Evolutionary conservation across 2,797 vertebrate genomes (phyloP), one percentile per base, ranked within the genome.

Genomic region (Bufotes viridis): DNA sequence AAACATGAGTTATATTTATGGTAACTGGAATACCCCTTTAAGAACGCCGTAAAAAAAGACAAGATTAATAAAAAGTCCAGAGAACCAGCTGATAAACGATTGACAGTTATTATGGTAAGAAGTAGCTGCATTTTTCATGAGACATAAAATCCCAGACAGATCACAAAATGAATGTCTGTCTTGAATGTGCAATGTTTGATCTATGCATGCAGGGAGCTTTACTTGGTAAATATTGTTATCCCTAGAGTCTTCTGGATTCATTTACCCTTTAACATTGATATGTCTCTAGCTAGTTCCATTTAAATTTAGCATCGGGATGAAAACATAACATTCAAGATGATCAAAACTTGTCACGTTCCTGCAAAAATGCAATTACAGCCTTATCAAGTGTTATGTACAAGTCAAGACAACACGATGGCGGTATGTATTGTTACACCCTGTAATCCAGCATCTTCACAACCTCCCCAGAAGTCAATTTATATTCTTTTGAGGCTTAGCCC

Each of bases 51-150:
- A 53, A 53, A 74, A 74, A 74, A 22, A 49, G n/a, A 69, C 20
- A 72, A 58, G 7, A 74, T 51, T 69, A 72, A 87, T 87, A 29
- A 20, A 85, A 87, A 65, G 75, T 58, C 86, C 88, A 83, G 15
- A 88, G 67, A 15, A 74, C 78, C 14, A 53, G 0, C 0, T 87
- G 78, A 69, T 86, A 89, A 89, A 86, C 29, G 42, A 89, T 67
- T 58, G 90, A 90, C 75, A 81, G 26, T 85, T 85, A 70, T 57
- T 84, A 61, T 85, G 78, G 87, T 83, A 78, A 90, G 87, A 83
- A 84, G 78, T 58, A 18, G 67, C 14, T 81, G n/a, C 1, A 53
- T 60, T 90, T 67, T 89, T 87, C 76, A 18, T 14, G 0, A 17
- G 1, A 12, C 1, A 24, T 88, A 88, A 89, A 88, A 69, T 57